These are phyloP conservation scores for Aricia agestis DNA, from an alignment of 1,140 invertebrate species.

Conservation along the genomic window DNA sequence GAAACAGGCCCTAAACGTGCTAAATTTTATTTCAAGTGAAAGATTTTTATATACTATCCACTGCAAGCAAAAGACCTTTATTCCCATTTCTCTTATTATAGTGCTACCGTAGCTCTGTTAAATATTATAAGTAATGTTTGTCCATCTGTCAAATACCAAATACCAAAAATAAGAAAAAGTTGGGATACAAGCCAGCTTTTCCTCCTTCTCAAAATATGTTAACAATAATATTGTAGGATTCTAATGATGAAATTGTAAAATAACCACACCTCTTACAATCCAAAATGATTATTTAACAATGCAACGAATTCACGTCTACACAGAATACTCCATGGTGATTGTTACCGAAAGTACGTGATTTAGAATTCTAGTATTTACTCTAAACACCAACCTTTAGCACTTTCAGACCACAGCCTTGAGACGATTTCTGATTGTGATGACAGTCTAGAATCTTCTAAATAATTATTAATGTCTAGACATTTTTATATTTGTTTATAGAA, in stretches of 20 bases:
- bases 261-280: not conserved
- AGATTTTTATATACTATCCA: too few species aligned
- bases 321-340: not conserved
- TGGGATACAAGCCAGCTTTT: too few species aligned
- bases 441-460: not conserved
- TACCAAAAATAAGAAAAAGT: too few species aligned
- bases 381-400: not conserved
- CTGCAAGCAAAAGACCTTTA: too few species aligned
- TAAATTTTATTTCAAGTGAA: too few species aligned
- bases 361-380: not conserved
- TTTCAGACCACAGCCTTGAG: constrained; percentile 35
- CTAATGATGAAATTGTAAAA: not conserved
- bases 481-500: constrained; percentile 15
- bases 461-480: constrained; percentile 20
- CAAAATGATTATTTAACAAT: not conserved
- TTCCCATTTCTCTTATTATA: too few species aligned
- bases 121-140: too few species aligned
- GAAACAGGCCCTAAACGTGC: too few species aligned
- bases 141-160: too few species aligned
- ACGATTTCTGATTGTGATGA: constrained; percentile 42
- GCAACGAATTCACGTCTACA: not conserved
- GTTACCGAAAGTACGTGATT: not conserved
- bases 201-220: not conserved
- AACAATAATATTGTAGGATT: not conserved
- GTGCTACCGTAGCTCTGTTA: too few species aligned